These are phyloP conservation scores for Brenthis hecate DNA, from an alignment of 2,888 invertebrate genomes.

Conservation along the genomic window DNA sequence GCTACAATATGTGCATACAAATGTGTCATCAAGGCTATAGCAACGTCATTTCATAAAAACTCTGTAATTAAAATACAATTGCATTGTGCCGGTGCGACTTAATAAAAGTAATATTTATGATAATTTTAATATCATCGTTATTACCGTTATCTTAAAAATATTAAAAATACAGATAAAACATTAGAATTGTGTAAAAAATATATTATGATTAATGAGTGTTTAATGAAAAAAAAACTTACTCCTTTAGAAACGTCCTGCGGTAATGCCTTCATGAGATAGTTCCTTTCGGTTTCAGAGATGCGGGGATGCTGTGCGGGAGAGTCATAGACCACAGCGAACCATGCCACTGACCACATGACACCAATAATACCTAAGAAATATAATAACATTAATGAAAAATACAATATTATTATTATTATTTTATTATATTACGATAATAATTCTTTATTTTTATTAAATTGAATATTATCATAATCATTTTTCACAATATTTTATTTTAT, in stretches of 20 bases:
- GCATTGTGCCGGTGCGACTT: neutral
- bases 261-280: slow-evolving; percentile 87
- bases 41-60: neutral
- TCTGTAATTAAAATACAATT: neutral
- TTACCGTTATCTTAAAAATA: too few species aligned
- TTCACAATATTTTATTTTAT: too few species aligned
- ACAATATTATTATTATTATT: neutral
- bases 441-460: too few species aligned
- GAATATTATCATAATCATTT: too few species aligned
- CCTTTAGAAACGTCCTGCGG: slow-evolving; percentile 84
- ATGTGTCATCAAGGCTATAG: neutral
- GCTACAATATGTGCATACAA: slow-evolving; percentile 9
- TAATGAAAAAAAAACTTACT: slow-evolving; percentile 58
- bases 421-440: neutral
- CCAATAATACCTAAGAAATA: slow-evolving; percentile 84
- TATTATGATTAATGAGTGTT: neutral
- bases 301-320: slow-evolving; percentile 92
- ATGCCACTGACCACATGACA: slow-evolving; percentile 89
- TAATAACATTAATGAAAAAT: neutral
- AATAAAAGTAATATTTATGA: too few species aligned
- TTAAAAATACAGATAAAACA: too few species aligned
- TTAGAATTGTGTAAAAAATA: neutral
- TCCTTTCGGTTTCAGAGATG: slow-evolving; percentile 87
- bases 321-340: slow-evolving; percentile 91
- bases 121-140: too few species aligned